Evolutionary conservation across 1,140 invertebrate genomes (phyloP).

Genomic region (Chionoecetes opilio): DNA sequence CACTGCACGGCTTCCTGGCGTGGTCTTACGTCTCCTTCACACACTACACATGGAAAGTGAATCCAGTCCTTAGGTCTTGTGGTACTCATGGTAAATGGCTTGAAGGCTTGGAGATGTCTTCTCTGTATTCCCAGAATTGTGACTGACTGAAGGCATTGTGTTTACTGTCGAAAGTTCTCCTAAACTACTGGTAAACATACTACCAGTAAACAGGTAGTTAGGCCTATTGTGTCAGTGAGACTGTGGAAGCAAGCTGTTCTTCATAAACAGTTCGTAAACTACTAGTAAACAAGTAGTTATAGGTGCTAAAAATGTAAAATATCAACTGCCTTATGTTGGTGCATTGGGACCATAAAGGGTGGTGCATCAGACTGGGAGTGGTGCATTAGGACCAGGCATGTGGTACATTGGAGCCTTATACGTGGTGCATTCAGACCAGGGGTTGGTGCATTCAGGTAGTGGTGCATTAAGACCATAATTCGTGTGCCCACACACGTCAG

Average conservation of each 20-base stretch:
- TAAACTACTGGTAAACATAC: conserved; percentile 15
- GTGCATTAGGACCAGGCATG: background rate
- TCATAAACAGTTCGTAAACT: background rate
- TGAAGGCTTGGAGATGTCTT: too few relatives aligned
- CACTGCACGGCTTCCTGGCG: background rate
- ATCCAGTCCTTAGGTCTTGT: conserved; percentile 11
- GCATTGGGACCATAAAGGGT: background rate
- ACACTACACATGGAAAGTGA: background rate
- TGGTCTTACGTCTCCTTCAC: conserved; percentile 9
- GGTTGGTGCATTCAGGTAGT: background rate
- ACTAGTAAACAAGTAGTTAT: background rate
- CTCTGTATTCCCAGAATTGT: too few relatives aligned
- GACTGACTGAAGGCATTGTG: conserved; percentile 20
- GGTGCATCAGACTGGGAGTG: background rate
- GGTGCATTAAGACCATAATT: background rate
- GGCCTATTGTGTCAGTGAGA: background rate
- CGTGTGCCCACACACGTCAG: too few relatives aligned
- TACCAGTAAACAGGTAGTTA: background rate
- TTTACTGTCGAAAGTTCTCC: background rate
- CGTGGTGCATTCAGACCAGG: background rate
- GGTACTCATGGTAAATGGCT: background rate
- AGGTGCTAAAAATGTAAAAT: background rate
- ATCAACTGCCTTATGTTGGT: background rate
- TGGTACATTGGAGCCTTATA: background rate
- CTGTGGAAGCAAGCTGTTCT: conserved; percentile 1